A percentile compares a stretch with the other conserved stretches of the same genome.
Evolutionary conservation across 2,113 vertebrate genomes (phyloP).

Genomic region (Lagopus muta): DNA sequence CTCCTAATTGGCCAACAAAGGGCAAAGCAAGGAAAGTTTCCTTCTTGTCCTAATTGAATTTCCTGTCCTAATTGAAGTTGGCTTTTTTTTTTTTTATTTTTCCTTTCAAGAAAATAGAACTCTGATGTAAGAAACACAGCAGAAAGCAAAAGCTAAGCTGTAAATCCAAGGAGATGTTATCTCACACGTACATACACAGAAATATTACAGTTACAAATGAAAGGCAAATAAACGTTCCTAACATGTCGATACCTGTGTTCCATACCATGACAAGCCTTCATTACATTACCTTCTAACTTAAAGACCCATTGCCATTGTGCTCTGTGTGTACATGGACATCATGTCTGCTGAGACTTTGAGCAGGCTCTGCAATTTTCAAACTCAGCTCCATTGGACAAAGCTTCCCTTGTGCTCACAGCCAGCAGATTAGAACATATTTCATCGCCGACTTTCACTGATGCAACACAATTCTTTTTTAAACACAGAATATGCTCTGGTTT

Average conservation of each 20-base stretch:
- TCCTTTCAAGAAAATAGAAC: background rate
- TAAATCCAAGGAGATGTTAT: background rate
- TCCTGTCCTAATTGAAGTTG: background rate
- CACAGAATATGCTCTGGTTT: background rate
- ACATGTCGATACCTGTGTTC: background rate
- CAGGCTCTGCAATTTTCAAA: background rate
- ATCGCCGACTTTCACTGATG: rapidly evolving
- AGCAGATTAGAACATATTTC: background rate
- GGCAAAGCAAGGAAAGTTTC: background rate
- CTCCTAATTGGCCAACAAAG: background rate
- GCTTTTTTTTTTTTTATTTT: background rate
- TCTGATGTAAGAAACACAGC: background rate
- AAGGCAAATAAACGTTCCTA: background rate
- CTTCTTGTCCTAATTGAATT: too few species aligned
- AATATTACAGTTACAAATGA: background rate
- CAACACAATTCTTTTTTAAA: background rate
- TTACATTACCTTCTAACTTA: background rate
- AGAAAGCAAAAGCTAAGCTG: background rate
- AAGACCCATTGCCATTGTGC: background rate
- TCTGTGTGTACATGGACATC: background rate
- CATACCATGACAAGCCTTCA: background rate
- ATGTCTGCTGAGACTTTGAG: background rate
- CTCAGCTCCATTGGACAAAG: background rate
- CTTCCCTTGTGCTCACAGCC: background rate
- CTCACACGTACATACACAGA: too few species aligned